Evolutionary conservation across 2,888 invertebrate genomes (phyloP), one percentile per base, ranked within the genome.

Genomic region (Hyposoter dolosus): DNA sequence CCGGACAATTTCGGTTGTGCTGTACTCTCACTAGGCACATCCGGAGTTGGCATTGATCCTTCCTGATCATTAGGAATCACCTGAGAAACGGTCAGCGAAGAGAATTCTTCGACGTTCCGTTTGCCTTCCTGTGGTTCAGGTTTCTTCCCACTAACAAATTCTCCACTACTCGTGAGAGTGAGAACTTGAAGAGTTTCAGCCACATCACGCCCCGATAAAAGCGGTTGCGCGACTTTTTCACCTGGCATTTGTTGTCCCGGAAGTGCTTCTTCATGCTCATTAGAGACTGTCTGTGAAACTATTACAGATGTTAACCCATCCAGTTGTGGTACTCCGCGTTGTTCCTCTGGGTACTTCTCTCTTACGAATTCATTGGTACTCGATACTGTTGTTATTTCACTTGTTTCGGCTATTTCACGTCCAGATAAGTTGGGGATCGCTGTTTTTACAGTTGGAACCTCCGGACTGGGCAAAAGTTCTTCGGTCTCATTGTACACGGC

Each of bases 391-490:
- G 89, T 56, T 19, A 91, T 81, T 89, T 93, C 92, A 87, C 87
- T 90, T 15, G 90, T 90, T 82, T 92, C 89, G 23, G 92, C 89
- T 50, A 91, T 90, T 88, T 92, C 92, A 81, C 94, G 93, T 1
- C 91, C 90, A 83, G 93, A 90, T 35, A 95, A 88, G 78, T 90
- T 90, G 3, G 92, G 87, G 47, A 87, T 87, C 3, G 95, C 95
- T 82, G 89, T 91, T 89, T 93, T 93, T 83, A 90, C 90, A 69
- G 88, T 87, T 76, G 90, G 90, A 71, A 91, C 84, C 86, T 92
- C 90, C 9, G 93, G 92, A 77, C 88, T 83, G 3, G 85, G 85
- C 82, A 90, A 83, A 40, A 84, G 69, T 6, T 82, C 68, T 82
- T 91, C 91, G 5, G 77, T 69, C 78, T 91, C 91, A 71, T 90